Evolutionary conservation across 2,797 vertebrate species (phyloP).

Genomic region (Merluccius polli): DNA sequence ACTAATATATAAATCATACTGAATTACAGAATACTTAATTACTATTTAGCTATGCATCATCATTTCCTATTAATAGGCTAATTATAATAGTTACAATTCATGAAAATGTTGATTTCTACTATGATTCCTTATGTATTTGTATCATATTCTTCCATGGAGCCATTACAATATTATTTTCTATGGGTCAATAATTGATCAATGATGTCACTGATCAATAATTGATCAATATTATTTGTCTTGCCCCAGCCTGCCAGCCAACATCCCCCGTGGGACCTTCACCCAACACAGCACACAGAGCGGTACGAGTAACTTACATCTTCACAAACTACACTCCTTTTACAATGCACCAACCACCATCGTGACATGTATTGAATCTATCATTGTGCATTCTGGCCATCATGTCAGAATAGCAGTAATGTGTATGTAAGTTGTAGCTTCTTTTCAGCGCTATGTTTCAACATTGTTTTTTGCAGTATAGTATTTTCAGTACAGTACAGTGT

Average conservation of each 20-base stretch:
- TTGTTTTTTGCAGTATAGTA: no score
- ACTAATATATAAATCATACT: no score
- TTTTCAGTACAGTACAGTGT: neutral
- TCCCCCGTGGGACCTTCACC: conserved; percentile 27
- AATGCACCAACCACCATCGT: no score
- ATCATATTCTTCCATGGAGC: neutral
- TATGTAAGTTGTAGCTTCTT: no score
- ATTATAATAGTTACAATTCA: neutral
- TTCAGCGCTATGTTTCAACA: no score
- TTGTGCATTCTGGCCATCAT: neutral
- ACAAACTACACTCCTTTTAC: neutral
- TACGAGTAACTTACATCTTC: neutral
- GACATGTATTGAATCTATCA: no score
- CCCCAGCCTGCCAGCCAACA: conserved; percentile 30
- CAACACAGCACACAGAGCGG: conserved; percentile 26
- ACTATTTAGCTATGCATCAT: no score
- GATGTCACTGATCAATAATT: no score
- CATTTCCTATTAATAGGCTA: no score
- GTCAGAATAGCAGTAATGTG: no score
- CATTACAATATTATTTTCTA: no score
- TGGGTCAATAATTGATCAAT: neutral
- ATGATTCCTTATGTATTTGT: neutral
- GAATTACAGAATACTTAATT: no score
- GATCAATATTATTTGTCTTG: neutral
- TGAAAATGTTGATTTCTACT: neutral